These are phyloP conservation scores for Forpus xanthops DNA, from an alignment of 2,797 vertebrate genomes.

Conservation along the genomic window DNA sequence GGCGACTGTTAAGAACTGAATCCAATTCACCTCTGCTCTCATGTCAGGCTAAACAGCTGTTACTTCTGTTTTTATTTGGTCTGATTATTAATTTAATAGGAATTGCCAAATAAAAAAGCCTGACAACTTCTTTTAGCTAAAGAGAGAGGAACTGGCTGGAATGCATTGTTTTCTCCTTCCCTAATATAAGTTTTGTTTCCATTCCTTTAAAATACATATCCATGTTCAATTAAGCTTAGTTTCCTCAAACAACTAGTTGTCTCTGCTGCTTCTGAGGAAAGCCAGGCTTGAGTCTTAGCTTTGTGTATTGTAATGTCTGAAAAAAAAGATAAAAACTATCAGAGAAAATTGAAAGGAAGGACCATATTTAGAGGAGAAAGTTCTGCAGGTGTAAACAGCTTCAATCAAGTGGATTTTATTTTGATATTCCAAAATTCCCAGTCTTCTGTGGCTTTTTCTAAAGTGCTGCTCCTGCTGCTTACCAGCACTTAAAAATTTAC, in stretches of 20 bases:
- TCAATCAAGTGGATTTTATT: background rate
- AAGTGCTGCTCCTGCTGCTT: background rate
- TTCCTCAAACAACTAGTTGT: background rate
- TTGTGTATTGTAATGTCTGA: background rate
- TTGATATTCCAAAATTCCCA: background rate
- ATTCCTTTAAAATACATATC: background rate
- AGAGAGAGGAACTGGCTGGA: background rate
- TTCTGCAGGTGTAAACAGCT: background rate
- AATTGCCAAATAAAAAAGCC: background rate
- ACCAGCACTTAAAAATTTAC: background rate
- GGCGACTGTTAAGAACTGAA: background rate
- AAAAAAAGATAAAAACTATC: background rate
- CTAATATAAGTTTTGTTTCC: background rate
- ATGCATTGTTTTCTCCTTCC: background rate
- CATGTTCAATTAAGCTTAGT: background rate
- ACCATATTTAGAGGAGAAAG: background rate
- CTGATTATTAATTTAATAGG: conserved; percentile 1
- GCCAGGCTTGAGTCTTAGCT: background rate
- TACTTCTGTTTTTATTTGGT: conserved; percentile 17
- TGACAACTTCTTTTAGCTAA: background rate
- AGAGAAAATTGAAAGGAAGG: background rate
- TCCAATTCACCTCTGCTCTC: background rate
- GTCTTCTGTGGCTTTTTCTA: background rate
- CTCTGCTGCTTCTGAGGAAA: background rate
- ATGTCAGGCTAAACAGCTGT: background rate